These are phyloP conservation scores for Aspidoscelis tigris DNA, from an alignment of 2,113 vertebrate species.

Conservation along the genomic window DNA sequence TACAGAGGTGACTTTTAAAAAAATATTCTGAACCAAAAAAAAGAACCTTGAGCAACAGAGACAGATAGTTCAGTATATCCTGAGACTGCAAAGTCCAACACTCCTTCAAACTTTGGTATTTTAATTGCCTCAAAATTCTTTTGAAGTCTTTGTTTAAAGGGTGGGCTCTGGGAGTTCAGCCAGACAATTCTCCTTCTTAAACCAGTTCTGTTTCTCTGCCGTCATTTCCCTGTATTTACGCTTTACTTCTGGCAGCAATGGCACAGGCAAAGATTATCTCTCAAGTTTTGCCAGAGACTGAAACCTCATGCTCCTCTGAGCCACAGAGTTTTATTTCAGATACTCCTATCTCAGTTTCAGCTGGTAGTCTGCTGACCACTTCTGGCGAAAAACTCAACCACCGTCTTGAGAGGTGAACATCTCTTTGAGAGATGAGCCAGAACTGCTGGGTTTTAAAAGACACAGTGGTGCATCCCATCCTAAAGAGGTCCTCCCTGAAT, in stretches of 20 bases:
- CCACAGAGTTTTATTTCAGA: not conserved
- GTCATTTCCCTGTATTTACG: not conserved
- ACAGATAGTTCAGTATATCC: not conserved
- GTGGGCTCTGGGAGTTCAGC: not conserved
- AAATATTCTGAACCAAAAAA: not conserved
- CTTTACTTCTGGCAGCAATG: not conserved
- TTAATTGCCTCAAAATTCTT: not conserved
- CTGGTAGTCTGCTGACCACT: not conserved
- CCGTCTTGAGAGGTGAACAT: not conserved
- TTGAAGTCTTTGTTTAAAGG: conserved; percentile 1
- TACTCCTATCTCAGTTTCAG: too few relatives aligned
- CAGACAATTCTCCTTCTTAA: not conserved
- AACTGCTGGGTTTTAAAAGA: too few relatives aligned
- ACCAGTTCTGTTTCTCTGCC: not conserved
- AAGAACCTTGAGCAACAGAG: not conserved
- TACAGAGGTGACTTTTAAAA: not conserved
- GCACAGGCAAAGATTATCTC: not conserved
- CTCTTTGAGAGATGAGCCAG: too few relatives aligned
- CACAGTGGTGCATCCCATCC: too few relatives aligned
- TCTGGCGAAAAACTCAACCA: not conserved
- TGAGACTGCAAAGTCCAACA: not conserved
- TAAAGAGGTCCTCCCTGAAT: too few relatives aligned
- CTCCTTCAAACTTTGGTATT: not conserved
- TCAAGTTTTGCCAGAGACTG: not conserved
- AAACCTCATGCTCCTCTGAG: not conserved